phyloP scores from a whole-genome alignment of 2,888 invertebrate species.

The Melanostoma mellinum region DNA sequence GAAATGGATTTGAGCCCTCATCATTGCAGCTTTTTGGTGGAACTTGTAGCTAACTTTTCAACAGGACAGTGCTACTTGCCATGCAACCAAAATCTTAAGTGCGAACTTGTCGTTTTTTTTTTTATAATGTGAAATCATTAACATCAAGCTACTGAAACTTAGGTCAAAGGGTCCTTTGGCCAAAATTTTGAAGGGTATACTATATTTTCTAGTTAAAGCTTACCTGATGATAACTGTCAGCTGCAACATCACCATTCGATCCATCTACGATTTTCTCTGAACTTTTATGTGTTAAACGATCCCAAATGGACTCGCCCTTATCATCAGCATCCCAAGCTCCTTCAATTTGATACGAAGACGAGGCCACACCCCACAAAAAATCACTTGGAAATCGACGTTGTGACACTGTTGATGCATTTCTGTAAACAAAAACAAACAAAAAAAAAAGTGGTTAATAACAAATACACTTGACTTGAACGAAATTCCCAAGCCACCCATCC shows the following conservation, averaged over 20 bases:
- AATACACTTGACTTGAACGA: background rate
- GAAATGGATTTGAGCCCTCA: too few relatives aligned
- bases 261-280: constrained; percentile 85
- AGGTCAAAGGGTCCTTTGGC: too few relatives aligned
- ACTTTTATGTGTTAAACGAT: constrained; percentile 83
- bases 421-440: constrained; percentile 25
- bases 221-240: constrained; percentile 84
- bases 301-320: constrained; percentile 86
- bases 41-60: too few relatives aligned
- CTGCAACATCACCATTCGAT: constrained; percentile 84
- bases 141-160: too few relatives aligned
- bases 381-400: constrained; percentile 79
- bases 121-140: too few relatives aligned
- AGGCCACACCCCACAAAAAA: constrained; percentile 81
- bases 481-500: background rate
- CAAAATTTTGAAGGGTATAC: background rate
- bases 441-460: background rate
- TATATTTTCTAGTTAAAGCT: constrained; percentile 65
- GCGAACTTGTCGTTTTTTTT: too few relatives aligned
- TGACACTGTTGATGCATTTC: constrained; percentile 24
- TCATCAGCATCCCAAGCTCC: constrained; percentile 82
- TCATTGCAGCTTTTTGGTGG: too few relatives aligned
- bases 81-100: too few relatives aligned
- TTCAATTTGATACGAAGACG: constrained; percentile 81
- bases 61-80: too few relatives aligned